Base-by-base conservation (phyloP, 2,888 invertebrate species). In the Odiellus spinosus region DNA sequence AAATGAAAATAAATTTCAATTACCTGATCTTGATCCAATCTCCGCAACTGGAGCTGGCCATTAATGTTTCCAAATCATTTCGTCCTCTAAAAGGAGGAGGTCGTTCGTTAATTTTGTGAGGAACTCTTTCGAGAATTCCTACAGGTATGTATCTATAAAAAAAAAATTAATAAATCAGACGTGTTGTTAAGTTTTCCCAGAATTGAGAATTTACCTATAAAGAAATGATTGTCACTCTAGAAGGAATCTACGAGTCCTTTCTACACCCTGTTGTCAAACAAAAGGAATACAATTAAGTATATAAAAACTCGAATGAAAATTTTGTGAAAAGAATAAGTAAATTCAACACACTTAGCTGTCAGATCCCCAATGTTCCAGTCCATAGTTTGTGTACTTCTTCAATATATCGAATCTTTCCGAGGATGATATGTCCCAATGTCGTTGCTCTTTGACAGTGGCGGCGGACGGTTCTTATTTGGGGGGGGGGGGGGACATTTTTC, bases 341-440 rank as follows among this genome's bases (percentile, higher is more conserved):
- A n/a, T n/a, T n/a, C n/a, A 5, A 45, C 47, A 46, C 55, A 64
- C 67, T 58, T 81, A 79, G 18, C 78, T 82, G 65, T 98, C 98
- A 12, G 86, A 85, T 4, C 98, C 98, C 96, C 96, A 99, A 69
- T 98, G 95, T 61, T 96, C 95, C 36, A 98, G 71, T 0, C 96
- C 96, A 70, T 86, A 93, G 64, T 90, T 82, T 1, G 78, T 76
- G 64, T 79, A 98, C 61, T 81, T 82, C 61, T 79, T 80, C 49
- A 98, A 65, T 49, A 95, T 78, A 47, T 93, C 93, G 61, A 93
- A 80, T 59, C 98, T 74, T 65, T 99, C 93, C 1, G 67, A 67
- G 51, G 91, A 83, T 0, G 80, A 77, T 48, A 96, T 88, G 63
- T 96, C 90, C 78, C 86, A 87, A 51, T 83, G 70, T 58, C 79